Conservation (phyloP, 2,113 vertebrate genomes). For the Dipodomys ordii region DNA sequence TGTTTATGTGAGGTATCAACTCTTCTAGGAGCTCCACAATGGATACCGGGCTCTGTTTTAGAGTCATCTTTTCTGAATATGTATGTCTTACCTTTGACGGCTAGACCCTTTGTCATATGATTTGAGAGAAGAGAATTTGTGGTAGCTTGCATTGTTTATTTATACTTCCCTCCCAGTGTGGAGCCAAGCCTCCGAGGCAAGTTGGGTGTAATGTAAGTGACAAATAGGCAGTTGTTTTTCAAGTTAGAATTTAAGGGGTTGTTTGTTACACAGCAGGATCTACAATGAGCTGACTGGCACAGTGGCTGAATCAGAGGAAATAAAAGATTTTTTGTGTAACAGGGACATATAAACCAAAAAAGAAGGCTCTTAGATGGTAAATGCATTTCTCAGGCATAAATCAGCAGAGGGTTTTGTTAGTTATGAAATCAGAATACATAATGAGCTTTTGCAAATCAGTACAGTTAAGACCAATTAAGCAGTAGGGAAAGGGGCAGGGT, state of each 20-base stretch:
- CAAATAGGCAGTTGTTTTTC: not conserved
- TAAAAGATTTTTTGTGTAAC: constrained; percentile 21
- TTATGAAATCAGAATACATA: constrained; percentile 51
- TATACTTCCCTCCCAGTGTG: not conserved
- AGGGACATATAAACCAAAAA: constrained; percentile 3
- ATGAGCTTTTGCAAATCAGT: not conserved
- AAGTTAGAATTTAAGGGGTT: not conserved
- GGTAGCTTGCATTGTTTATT: not conserved
- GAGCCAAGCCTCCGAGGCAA: not conserved
- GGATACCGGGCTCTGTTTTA: not conserved
- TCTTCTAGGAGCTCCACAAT: not conserved
- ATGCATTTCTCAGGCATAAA: not conserved
- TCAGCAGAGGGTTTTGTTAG: not conserved
- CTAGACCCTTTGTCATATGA: not conserved
- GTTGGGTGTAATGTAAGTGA: not conserved
- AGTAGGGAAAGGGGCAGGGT: not conserved
- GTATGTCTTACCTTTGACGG: not conserved
- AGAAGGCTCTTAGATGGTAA: not conserved
- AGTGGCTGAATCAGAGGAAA: constrained; percentile 30
- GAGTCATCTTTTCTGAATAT: constrained; percentile 3
- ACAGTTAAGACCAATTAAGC: not conserved
- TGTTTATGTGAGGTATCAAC: not conserved
- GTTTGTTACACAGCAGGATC: not conserved
- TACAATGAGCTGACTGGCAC: not conserved
- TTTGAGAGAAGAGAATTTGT: not conserved